Base-by-base conservation (phyloP, 2,113 vertebrate genomes). In the Neogale vison region DNA sequence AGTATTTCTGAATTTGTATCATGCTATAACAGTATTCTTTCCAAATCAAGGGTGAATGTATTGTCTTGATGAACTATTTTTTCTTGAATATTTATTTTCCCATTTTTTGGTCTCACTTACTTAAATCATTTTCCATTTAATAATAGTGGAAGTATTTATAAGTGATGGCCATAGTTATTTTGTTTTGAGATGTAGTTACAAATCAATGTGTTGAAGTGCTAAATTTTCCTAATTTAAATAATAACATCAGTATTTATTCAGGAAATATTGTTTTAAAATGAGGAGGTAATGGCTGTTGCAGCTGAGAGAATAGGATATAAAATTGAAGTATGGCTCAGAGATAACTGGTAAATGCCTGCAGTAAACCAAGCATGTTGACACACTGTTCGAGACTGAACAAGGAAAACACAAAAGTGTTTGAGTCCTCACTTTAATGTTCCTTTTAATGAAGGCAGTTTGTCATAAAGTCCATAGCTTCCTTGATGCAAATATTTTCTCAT, bases 61-160 rank as follows among this genome's bases (percentile, higher is more conserved):
- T 29, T 20, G n/a, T 84, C 55, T 87, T 69, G 21, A 61, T 45
- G 26, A 67, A 57, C 79, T 87, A 91, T 91, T 96, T 92, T 92
- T 45, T 88, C 20, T 93, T 92, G 47, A 90, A 42, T 91, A 55
- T 88, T n/a, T 69, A 76, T 88, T 95, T 97, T 89, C 6, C 26
- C 9, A 11, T 92, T 93, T 93, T 96, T 55, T 93, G 23, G 36
- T 72, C 34, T 77, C 36, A 65, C 57, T 87, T 50, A 71, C 12
- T 79, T 90, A 77, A 88, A 97, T 81, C 31, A 67, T 91, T 97
- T 93, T 72, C 23, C n/a, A n/a, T 42, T 42, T 42, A 76, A 96
- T 61, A 80, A 85, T 36, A 82, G 47, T 39, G 24, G 42, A 69
- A 55, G 14, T 93, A 45, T 86, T 92, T 93, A 7, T 83, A 87